Evolutionary conservation across 2,888 invertebrate species (phyloP).

Genomic region (Temnothorax rugatulus): DNA sequence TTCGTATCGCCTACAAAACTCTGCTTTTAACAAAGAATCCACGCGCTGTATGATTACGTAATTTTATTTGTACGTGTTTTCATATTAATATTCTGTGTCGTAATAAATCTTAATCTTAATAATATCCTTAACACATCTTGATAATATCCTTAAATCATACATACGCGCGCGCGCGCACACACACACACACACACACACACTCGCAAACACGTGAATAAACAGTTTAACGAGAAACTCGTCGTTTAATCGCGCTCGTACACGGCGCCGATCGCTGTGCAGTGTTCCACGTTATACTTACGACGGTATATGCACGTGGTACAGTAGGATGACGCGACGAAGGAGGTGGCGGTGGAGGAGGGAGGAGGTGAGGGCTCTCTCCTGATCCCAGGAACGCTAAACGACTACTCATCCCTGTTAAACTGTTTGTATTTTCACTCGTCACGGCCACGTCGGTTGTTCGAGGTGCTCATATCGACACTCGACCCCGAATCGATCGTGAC

Average conservation of each 20-base stretch:
- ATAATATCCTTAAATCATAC: slow-evolving; percentile 2
- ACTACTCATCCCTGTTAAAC: slow-evolving; percentile 85
- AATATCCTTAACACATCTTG: slow-evolving; percentile 22
- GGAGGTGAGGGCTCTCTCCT: slow-evolving; percentile 62
- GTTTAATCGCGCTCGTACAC: slow-evolving; percentile 36
- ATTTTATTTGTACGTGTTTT: slow-evolving; percentile 3
- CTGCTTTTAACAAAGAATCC: slow-evolving; percentile 3
- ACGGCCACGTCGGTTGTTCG: slow-evolving; percentile 80
- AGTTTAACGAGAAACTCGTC: slow-evolving; percentile 37
- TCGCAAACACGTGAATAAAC: slow-evolving; percentile 20
- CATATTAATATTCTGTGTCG: background rate
- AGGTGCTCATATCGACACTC: slow-evolving; percentile 82
- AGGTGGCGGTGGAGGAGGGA: slow-evolving; percentile 30
- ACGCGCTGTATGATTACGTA: slow-evolving; percentile 8
- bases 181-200: background rate
- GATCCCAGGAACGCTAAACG: slow-evolving; percentile 80
- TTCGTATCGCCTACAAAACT: slow-evolving; percentile 21
- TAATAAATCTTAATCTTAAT: slow-evolving; percentile 21
- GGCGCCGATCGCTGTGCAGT: slow-evolving; percentile 11
- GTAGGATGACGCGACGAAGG: slow-evolving; percentile 41
- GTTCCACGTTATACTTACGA: slow-evolving; percentile 42
- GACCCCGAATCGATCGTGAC: slow-evolving; percentile 78
- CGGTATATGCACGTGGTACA: slow-evolving; percentile 43
- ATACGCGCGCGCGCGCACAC: background rate
- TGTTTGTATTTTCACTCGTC: slow-evolving; percentile 85